Evolutionary conservation across 2,797 vertebrate species (phyloP).

Genomic region (Gymnoscopelus braueri): DNA sequence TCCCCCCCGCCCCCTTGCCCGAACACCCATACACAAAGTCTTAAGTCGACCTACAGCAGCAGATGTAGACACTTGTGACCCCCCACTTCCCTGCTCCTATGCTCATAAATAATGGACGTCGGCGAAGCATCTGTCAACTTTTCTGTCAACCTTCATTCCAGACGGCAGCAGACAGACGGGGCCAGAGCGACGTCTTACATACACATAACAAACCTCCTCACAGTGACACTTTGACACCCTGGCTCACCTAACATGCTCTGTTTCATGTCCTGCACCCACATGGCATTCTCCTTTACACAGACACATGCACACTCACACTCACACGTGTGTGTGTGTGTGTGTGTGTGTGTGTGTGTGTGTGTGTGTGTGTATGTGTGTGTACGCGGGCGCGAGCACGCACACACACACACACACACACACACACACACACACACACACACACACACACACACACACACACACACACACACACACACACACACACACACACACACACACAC

Average conservation of each 20-base stretch:
- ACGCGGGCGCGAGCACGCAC: background rate
- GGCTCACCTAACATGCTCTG: constrained; percentile 62
- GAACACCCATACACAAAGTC: no score
- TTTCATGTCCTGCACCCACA: constrained; percentile 43
- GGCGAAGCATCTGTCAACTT: constrained; percentile 75
- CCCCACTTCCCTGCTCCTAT: constrained; percentile 19
- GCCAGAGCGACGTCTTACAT: constrained; percentile 55
- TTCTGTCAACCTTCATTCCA: constrained; percentile 71
- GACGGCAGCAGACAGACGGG: constrained; percentile 68
- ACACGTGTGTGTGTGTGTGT: no score
- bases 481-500: no score
- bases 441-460: no score
- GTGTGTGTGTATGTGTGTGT: no score
- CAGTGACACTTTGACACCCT: constrained; percentile 58
- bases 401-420: background rate
- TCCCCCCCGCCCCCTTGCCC: no score
- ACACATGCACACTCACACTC: background rate
- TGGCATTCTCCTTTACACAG: background rate
- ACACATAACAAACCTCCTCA: constrained; percentile 64
- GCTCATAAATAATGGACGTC: constrained; percentile 78
- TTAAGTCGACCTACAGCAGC: no score
- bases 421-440: no score
- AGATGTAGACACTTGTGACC: constrained; percentile 40
- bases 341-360: no score
- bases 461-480: background rate